Evolutionary conservation across 2,797 vertebrate genomes (phyloP).

Genomic region (Artibeus lituratus): DNA sequence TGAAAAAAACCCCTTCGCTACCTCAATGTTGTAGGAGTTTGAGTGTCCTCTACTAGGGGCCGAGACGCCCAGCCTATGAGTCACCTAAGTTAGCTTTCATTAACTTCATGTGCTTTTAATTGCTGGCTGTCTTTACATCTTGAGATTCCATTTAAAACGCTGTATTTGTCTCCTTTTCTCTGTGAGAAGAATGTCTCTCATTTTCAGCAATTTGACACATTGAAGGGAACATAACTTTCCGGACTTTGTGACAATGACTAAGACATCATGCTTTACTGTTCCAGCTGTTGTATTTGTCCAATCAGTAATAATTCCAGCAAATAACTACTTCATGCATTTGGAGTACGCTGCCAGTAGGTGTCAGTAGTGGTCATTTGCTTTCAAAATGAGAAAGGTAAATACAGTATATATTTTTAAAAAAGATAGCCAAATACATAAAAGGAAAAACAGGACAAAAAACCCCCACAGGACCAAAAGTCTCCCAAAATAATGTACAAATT

Average conservation of each 20-base stretch:
- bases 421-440: background rate
- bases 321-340: background rate
- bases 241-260: background rate
- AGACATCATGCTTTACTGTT: background rate
- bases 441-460: background rate
- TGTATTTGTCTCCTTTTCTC: background rate
- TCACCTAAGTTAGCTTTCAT: background rate
- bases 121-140: background rate
- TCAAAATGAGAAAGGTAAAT: background rate
- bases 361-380: background rate
- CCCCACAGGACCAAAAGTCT: background rate
- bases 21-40: background rate
- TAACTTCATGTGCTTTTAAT: background rate
- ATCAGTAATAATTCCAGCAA: background rate
- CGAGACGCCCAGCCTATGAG: background rate
- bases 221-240: background rate
- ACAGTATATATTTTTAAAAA: background rate
- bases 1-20: background rate
- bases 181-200: background rate
- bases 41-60: fast-evolving
- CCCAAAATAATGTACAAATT: background rate
- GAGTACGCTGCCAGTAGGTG: background rate
- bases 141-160: background rate
- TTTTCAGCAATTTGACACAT: background rate
- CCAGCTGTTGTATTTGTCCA: background rate